These are phyloP conservation scores for Heloderma charlesbogerti DNA, from an alignment of 2,113 vertebrate species.

Conservation along the genomic window DNA sequence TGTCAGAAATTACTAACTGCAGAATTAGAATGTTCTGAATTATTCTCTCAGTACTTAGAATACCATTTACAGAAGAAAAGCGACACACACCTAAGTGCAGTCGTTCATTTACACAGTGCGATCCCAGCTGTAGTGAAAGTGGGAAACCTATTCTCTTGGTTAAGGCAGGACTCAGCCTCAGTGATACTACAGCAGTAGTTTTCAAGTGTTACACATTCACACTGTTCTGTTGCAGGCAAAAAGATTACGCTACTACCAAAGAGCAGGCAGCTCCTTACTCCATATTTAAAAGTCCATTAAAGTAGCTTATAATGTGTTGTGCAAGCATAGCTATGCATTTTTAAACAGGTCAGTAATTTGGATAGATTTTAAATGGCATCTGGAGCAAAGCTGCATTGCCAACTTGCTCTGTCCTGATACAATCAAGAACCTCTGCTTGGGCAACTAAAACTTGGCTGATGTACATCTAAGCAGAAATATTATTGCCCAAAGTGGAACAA, in stretches of 20 bases:
- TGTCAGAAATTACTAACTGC: background rate
- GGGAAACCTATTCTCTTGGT: background rate
- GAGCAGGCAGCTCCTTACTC: background rate
- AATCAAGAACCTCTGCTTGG: background rate
- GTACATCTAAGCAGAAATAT: background rate
- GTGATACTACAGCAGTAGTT: too few relatives aligned
- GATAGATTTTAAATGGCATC: background rate
- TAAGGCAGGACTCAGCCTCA: background rate
- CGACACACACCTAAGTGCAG: background rate
- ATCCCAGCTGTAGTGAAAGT: background rate
- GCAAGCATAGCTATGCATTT: too few relatives aligned
- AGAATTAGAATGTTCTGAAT: background rate
- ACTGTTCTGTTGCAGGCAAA: background rate
- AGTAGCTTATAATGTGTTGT: background rate
- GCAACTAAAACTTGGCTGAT: too few relatives aligned
- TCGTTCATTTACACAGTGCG: background rate
- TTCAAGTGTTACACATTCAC: background rate
- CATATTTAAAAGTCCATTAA: background rate
- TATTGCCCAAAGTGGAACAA: background rate
- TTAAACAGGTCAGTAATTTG: too few relatives aligned
- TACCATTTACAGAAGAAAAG: background rate
- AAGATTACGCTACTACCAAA: background rate
- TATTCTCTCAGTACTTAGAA: background rate
- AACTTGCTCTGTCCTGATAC: background rate
- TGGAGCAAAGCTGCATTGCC: too few relatives aligned